Evolutionary conservation across 2,113 vertebrate genomes (phyloP).

Genomic region (Rallus limicola): DNA sequence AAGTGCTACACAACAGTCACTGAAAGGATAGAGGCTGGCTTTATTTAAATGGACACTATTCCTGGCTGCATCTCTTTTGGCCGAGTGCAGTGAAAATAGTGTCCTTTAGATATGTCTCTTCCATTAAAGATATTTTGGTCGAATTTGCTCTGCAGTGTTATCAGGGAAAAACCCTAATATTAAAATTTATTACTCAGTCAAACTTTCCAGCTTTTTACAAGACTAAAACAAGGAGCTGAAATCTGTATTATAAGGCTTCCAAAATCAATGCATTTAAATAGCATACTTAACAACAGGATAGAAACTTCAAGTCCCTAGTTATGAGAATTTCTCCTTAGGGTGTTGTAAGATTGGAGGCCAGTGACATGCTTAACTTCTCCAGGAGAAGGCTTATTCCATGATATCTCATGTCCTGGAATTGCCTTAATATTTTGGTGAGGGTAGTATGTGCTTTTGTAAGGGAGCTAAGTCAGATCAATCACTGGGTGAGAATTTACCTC

Average conservation of each 20-base stretch:
- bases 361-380: neutral
- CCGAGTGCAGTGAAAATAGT: conserved; percentile 3
- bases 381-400: neutral
- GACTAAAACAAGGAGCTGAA: conserved; percentile 47
- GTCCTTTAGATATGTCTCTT: conserved; percentile 16
- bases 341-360: conserved; percentile 1
- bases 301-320: conserved; percentile 24
- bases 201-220: conserved; percentile 50
- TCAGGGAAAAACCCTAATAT: neutral
- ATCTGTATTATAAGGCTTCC: conserved; percentile 43
- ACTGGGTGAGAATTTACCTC: neutral
- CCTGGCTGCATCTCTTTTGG: neutral
- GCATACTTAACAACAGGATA: conserved; percentile 66
- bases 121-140: conserved; percentile 47
- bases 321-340: conserved; percentile 38
- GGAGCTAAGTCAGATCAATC: neutral
- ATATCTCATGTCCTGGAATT: neutral
- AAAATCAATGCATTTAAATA: conserved; percentile 77
- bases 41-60: conserved; percentile 3
- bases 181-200: conserved; percentile 60
- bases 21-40: neutral
- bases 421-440: conserved; percentile 7
- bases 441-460: neutral
- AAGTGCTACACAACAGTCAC: neutral
- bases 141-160: conserved; percentile 6